phyloP scores from a whole-genome alignment of 2,113 vertebrate genomes.

The Strix uralensis region DNA sequence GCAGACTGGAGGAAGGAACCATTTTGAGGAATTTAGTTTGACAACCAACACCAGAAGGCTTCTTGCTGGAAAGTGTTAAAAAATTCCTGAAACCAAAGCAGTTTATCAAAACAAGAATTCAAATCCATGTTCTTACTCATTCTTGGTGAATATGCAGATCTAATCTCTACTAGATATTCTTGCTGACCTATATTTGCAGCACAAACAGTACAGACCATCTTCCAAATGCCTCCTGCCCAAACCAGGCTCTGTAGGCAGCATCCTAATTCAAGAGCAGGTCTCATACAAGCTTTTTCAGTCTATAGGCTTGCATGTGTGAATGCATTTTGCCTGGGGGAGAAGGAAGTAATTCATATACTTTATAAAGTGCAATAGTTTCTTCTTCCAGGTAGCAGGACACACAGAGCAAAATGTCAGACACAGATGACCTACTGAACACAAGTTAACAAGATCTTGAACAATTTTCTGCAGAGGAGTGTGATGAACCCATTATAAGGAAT shows the following conservation, averaged over 20 bases:
- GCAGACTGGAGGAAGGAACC: background rate
- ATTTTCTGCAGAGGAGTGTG: conserved; percentile 13
- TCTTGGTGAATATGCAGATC: background rate
- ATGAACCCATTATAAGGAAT: conserved; percentile 37
- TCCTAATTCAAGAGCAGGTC: background rate
- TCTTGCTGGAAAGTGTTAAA: background rate
- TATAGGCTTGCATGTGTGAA: background rate
- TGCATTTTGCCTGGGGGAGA: background rate
- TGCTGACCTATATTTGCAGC: background rate
- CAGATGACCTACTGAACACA: background rate
- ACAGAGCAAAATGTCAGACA: conserved; percentile 1
- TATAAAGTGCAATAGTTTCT: background rate
- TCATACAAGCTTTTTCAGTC: background rate
- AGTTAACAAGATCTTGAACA: conserved; percentile 44
- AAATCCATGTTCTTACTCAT: background rate
- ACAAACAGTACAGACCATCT: background rate
- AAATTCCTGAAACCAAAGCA: background rate
- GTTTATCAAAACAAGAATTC: background rate
- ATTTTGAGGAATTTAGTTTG: background rate
- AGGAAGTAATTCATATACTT: background rate
- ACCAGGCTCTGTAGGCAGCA: background rate
- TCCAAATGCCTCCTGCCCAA: background rate
- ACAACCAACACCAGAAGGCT: background rate
- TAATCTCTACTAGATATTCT: background rate
- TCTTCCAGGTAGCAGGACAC: background rate